phyloP scores from a whole-genome alignment of 2,888 invertebrate species.

The Epinotia demarniana region DNA sequence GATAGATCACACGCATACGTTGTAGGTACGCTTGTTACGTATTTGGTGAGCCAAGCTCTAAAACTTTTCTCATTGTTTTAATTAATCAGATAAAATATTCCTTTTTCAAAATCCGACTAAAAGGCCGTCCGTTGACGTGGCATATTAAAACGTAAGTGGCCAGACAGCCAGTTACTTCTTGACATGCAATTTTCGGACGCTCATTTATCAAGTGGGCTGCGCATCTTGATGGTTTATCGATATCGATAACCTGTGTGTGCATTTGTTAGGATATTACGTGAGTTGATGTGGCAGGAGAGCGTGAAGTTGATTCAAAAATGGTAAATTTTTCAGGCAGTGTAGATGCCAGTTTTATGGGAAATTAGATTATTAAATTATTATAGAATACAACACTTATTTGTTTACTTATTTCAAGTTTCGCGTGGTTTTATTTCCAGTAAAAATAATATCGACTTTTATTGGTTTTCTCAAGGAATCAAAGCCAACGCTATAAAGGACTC shows the following conservation, averaged over 20 bases:
- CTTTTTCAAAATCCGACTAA: conserved; percentile 31
- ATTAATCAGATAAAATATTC: conserved; percentile 35
- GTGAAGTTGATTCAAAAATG: too few species aligned
- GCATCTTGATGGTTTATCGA: conserved; percentile 56
- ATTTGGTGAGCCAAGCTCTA: background rate
- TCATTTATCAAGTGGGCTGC: conserved; percentile 73
- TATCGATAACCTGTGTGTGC: conserved; percentile 55
- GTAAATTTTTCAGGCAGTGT: too few species aligned
- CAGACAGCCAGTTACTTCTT: conserved; percentile 77
- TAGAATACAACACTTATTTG: too few species aligned
- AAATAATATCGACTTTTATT: too few species aligned
- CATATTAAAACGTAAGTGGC: conserved; percentile 76
- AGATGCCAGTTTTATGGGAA: too few species aligned
- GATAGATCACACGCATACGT: conserved; percentile 12
- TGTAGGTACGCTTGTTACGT: background rate
- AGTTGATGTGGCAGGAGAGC: background rate
- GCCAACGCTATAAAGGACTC: background rate
- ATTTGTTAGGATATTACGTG: background rate
- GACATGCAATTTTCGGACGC: conserved; percentile 82
- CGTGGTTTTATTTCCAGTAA: too few species aligned
- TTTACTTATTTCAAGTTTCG: too few species aligned
- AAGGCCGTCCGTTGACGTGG: conserved; percentile 60
- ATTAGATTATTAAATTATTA: too few species aligned
- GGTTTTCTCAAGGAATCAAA: background rate
- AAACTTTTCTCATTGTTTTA: conserved; percentile 7